Conservation (phyloP, 2,888 invertebrate genomes). For the Caenorhabditis sinica region DNA sequence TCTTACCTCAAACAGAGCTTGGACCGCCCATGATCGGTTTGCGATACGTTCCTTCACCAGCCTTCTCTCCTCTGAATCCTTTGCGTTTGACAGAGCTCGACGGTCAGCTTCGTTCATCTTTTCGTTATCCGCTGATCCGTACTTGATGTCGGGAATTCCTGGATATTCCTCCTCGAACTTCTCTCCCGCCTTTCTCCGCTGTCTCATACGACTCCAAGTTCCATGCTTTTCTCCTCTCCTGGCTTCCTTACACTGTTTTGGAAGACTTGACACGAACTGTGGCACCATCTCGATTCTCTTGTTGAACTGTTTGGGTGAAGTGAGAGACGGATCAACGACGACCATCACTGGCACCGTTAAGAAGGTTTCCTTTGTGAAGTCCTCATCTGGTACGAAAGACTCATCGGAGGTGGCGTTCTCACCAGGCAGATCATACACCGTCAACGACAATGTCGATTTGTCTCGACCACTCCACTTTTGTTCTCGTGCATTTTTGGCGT, state of each 20-base stretch:
- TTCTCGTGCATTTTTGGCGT: too few relatives aligned
- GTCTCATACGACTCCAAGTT: background rate
- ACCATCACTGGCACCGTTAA: background rate
- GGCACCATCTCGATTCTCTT: background rate
- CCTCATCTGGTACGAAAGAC: too few relatives aligned
- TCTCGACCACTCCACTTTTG: too few relatives aligned
- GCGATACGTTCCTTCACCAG: background rate
- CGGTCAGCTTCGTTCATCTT: background rate
- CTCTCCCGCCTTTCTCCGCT: background rate
- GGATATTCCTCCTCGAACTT: background rate
- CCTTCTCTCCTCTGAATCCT: background rate
- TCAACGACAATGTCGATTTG: too few relatives aligned
- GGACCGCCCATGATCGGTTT: background rate
- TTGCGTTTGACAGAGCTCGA: background rate
- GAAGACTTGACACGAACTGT: background rate
- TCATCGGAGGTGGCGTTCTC: too few relatives aligned
- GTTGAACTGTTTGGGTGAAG: background rate
- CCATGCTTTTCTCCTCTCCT: background rate
- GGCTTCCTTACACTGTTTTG: constrained; percentile 1
- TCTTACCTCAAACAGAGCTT: constrained; percentile 30
- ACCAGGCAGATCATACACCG: too few relatives aligned
- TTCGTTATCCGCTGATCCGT: background rate
- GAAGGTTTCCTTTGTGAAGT: background rate
- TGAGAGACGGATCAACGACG: background rate
- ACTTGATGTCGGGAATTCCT: constrained; percentile 29